phyloP scores from a whole-genome alignment of 1,140 invertebrate genomes.

The Ruditapes philippinarum region DNA sequence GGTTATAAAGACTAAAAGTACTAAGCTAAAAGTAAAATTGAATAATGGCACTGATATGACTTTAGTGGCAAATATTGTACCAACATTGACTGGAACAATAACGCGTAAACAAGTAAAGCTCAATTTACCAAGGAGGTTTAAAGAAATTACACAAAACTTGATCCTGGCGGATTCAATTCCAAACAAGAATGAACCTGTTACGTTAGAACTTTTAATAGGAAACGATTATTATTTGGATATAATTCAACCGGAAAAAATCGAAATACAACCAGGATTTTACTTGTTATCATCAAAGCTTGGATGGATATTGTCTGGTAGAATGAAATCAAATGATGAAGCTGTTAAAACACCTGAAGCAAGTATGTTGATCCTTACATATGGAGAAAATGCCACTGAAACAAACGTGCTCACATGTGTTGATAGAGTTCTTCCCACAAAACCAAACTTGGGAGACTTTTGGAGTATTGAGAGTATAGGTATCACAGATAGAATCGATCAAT shows the following conservation, averaged over 20 bases:
- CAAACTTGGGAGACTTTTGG: background rate
- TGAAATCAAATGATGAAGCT: background rate
- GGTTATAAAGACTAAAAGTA: background rate
- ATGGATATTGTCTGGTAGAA: conserved; percentile 56
- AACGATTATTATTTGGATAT: conserved; percentile 50
- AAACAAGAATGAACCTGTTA: background rate
- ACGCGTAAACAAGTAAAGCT: no score
- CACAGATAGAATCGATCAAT: background rate
- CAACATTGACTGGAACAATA: background rate
- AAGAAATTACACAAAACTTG: background rate
- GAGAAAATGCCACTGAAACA: background rate
- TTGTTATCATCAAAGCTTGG: conserved; percentile 56
- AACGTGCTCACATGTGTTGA: background rate
- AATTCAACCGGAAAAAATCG: conserved; percentile 1
- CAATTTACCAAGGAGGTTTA: background rate
- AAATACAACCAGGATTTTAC: conserved; percentile 50
- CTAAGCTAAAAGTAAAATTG: background rate
- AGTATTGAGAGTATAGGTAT: background rate
- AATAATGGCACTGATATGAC: conserved; percentile 9
- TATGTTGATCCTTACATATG: conserved; percentile 54
- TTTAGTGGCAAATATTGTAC: conserved; percentile 6
- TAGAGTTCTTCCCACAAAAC: background rate
- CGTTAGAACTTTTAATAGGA: background rate
- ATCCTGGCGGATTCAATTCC: background rate
- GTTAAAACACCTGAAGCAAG: background rate